phyloP scores from a whole-genome alignment of 2,113 vertebrate species.

The Hemiprocne comata region DNA sequence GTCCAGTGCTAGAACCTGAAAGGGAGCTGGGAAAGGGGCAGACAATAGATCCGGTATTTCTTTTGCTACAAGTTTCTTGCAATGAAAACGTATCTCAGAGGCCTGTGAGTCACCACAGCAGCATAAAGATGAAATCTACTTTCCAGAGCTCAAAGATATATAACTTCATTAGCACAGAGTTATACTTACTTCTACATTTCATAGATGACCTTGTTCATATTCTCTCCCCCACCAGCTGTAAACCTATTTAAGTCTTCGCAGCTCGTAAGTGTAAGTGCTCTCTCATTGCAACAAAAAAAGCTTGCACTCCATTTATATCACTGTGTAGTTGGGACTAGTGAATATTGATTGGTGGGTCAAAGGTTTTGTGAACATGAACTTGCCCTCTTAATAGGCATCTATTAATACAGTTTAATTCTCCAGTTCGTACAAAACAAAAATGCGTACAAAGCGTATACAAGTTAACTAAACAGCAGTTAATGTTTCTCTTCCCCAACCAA shows the following conservation, averaged over 20 bases:
- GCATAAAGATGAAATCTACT: not conserved
- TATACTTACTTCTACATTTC: not conserved
- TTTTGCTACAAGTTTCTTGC: not conserved
- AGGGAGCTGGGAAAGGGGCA: not conserved
- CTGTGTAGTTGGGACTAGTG: not conserved
- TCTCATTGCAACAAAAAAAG: not conserved
- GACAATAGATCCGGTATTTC: not conserved
- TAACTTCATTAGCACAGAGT: not conserved
- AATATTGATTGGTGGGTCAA: not conserved
- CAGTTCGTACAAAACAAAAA: not conserved
- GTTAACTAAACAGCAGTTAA: slow-evolving; percentile 1
- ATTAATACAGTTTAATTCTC: not conserved
- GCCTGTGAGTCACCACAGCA: not conserved
- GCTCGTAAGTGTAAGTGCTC: not conserved
- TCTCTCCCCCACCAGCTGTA: not conserved
- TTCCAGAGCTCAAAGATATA: not conserved
- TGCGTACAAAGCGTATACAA: not conserved
- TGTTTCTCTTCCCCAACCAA: not conserved
- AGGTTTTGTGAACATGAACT: not conserved
- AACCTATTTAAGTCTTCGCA: not conserved
- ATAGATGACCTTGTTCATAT: not conserved
- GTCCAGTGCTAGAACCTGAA: not conserved
- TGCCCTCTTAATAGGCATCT: not conserved
- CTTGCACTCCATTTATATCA: not conserved
- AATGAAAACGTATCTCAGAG: not conserved